These are phyloP conservation scores for Poeciliopsis gracilis DNA, from an alignment of 2,797 vertebrate genomes.

Conservation along the genomic window DNA sequence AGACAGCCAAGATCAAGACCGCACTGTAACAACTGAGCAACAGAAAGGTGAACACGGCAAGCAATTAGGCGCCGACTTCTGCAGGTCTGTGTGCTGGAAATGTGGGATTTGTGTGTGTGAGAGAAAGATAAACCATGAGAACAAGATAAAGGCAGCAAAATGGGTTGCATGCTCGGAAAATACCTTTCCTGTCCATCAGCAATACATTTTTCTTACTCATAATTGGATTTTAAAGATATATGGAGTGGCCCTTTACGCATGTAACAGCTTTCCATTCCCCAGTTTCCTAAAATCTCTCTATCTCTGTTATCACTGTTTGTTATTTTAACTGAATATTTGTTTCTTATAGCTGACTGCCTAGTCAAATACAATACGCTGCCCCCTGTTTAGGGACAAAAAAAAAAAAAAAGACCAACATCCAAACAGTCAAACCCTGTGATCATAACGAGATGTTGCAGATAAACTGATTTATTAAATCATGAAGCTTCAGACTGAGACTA, in stretches of 20 bases:
- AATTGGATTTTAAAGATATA: constrained; percentile 77
- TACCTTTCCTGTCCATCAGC: constrained; percentile 30
- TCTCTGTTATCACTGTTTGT: constrained; percentile 12
- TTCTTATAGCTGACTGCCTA: constrained; percentile 23
- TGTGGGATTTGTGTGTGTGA: constrained; percentile 9
- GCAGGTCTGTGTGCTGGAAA: constrained; percentile 42
- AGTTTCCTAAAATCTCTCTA: constrained; percentile 15
- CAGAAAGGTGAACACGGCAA: constrained; percentile 67
- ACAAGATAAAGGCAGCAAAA: constrained; percentile 29
- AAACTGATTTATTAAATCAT: constrained; percentile 34
- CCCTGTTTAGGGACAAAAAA: constrained; percentile 14
- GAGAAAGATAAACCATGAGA: constrained; percentile 11
- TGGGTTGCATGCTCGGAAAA: constrained; percentile 50
- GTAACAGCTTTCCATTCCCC: constrained; percentile 25
- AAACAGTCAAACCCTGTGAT: constrained; percentile 22
- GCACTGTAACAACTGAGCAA: constrained; percentile 21
- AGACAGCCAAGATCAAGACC: constrained; percentile 56
- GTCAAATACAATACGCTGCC: constrained; percentile 7
- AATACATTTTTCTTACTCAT: constrained; percentile 60
- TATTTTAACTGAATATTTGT: constrained; percentile 8
- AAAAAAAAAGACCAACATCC: constrained; percentile 18
- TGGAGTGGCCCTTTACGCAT: constrained; percentile 38
- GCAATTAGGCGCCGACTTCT: constrained; percentile 65
- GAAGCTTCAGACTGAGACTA: constrained; percentile 23
- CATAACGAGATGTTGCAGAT: constrained; percentile 9